These are phyloP conservation scores for Drosophila pachea DNA, from an alignment of 1,140 invertebrate species.

Conservation along the genomic window DNA sequence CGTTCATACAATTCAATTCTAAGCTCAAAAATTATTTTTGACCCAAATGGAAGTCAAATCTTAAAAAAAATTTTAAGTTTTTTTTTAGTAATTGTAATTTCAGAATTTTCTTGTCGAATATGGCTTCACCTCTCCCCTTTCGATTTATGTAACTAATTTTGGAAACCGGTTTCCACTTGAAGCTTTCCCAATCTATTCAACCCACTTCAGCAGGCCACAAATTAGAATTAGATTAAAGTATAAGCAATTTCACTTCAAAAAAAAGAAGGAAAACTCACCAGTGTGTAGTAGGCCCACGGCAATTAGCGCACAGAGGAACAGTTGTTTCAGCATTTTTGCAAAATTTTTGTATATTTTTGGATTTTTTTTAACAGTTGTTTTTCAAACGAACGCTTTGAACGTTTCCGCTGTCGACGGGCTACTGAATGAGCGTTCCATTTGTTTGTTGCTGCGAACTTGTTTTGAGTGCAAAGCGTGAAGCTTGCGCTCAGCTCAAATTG, in stretches of 20 bases:
- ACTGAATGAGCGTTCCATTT: constrained; percentile 53
- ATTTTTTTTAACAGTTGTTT: constrained; percentile 6
- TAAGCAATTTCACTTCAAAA: too few species aligned
- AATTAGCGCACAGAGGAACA: constrained; percentile 49
- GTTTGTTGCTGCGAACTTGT: constrained; percentile 18
- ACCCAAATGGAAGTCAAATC: too few species aligned
- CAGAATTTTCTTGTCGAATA: too few species aligned
- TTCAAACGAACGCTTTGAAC: constrained; percentile 17
- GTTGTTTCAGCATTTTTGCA: constrained; percentile 57
- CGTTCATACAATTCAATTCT: not conserved
- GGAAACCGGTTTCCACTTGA: constrained; percentile 34
- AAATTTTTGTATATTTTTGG: not conserved
- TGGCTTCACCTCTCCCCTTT: not conserved
- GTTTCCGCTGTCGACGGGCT: constrained; percentile 46
- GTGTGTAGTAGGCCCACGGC: constrained; percentile 58
- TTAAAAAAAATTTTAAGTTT: too few species aligned
- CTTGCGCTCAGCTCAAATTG: constrained; percentile 25
- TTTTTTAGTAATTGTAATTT: too few species aligned
- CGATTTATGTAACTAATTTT: not conserved
- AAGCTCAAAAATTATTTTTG: not conserved
- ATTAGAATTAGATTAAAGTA: not conserved
- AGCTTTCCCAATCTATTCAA: constrained; percentile 12
- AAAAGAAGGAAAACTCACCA: constrained; percentile 58
- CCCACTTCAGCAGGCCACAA: constrained; percentile 5
- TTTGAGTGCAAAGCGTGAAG: constrained; percentile 38